Base-by-base conservation (phyloP, 2,888 invertebrate genomes). In the Sphaerophoria rueppellii region DNA sequence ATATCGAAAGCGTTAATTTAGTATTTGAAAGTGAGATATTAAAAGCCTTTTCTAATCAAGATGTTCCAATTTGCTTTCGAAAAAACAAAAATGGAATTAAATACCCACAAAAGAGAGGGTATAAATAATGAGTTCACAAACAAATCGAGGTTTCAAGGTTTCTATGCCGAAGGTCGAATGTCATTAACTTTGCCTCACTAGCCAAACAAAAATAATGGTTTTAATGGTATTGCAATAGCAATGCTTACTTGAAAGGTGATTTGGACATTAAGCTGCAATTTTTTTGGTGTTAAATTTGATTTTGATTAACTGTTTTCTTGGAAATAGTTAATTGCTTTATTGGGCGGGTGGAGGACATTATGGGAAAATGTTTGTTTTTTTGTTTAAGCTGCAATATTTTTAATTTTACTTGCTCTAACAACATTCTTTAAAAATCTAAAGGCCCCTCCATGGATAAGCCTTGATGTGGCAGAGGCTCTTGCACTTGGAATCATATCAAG, bases 81-180 rank as follows among this genome's bases (percentile, higher is more conserved):
- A 12, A 67, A n/a, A 67, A 12, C 52, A n/a, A 9, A 16, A n/a
- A 40, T 7, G 11, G 9, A 12, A 9, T 9, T 24, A 24, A 24
- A 24, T 24, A 24, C 24, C 24, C 1, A 24, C 24, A 14, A 14
- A 37, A 14, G 32, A 48, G 52, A 46, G 16, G 37, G 4, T 60
- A 37, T 37, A 4, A 12, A 34, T 50, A 50, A 37, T 50, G 12
- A 37, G 11, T 52, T 11, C 12, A 9, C 11, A 16, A 4, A 52
- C 52, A 52, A 67, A 52, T 52, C 2, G 24, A 24, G 11, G 37
- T 35, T 48, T 67, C 65, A 67, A 67, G 65, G 65, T 52, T 67
- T 52, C 14, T 34, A 50, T 48, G 48, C 11, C 16, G 46, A 46
- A 63, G 34, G 48, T 63, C 61, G 32, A 6, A 9, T 48, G 14